phyloP scores from a whole-genome alignment of 2,797 vertebrate species.

The Arnoldichthys spilopterus region DNA sequence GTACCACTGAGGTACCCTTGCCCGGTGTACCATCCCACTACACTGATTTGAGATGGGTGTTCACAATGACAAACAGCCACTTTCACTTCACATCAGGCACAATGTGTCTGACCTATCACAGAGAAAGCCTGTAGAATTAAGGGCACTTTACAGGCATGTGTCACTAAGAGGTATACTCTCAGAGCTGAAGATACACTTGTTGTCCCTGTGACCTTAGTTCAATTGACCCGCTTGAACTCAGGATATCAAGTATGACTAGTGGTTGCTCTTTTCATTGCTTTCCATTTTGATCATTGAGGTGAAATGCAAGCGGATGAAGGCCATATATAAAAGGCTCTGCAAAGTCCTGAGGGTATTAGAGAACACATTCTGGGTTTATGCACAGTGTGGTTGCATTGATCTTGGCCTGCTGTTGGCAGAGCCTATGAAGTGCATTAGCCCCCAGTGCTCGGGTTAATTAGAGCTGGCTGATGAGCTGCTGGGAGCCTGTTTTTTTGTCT shows the following conservation, averaged over 20 bases:
- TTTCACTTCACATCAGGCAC: too few species aligned
- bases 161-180: not conserved
- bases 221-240: too few species aligned
- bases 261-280: not conserved
- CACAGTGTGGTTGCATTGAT: conserved; percentile 10
- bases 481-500: conserved; percentile 8
- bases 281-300: conserved; percentile 2
- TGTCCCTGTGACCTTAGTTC: not conserved
- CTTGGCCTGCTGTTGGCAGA: conserved; percentile 5
- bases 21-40: too few species aligned
- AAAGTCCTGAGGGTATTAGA: not conserved
- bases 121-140: not conserved
- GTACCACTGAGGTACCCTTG: too few species aligned
- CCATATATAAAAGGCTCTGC: not conserved
- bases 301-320: not conserved
- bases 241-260: not conserved
- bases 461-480: conserved; percentile 19
- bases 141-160: not conserved
- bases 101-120: too few species aligned
- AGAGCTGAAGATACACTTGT: not conserved
- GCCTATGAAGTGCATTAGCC: conserved; percentile 26
- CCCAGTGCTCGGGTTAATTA: conserved; percentile 12
- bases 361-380: not conserved
- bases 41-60: too few species aligned
- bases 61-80: too few species aligned